Conservation (phyloP, 2,797 vertebrate genomes). For the Spondyliosoma cantharus region DNA sequence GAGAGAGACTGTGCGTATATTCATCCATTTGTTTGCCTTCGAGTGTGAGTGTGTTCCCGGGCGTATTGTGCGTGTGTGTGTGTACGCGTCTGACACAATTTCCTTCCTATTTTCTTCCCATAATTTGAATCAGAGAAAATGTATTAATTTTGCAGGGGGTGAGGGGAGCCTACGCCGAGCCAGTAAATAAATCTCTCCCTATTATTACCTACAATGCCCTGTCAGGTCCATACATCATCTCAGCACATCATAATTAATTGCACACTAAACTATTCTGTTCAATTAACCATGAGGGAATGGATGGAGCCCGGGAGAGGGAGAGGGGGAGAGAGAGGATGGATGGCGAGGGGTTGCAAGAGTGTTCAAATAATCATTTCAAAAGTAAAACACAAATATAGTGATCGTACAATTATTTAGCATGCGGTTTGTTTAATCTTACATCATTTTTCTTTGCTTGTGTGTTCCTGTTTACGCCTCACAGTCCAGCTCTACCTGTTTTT, state of each 20-base stretch:
- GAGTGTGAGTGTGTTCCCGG: conserved; percentile 60
- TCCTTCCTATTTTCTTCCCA: conserved; percentile 84
- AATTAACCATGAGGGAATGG: conserved; percentile 83
- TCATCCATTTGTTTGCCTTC: conserved; percentile 67
- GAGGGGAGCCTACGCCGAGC: conserved; percentile 74
- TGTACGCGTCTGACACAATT: conserved; percentile 82
- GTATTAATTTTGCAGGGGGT: conserved; percentile 83
- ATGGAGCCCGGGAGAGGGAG: conserved; percentile 36
- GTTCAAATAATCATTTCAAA: conserved; percentile 56
- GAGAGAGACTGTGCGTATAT: conserved; percentile 37
- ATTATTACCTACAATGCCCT: conserved; percentile 85
- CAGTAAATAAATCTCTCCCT: conserved; percentile 86
- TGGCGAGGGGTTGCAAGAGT: conserved; percentile 6
- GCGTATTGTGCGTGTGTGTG: conserved; percentile 58
- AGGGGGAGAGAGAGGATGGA: conserved; percentile 26
- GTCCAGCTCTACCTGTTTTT: conserved; percentile 21
- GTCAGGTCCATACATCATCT: conserved; percentile 86
- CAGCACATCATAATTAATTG: conserved; percentile 88
- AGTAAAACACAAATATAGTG: conserved; percentile 54
- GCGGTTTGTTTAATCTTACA: conserved; percentile 24
- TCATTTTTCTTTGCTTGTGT: conserved; percentile 27
- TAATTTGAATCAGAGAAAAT: conserved; percentile 87
- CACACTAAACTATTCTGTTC: conserved; percentile 86
- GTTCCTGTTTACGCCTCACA: conserved; percentile 15
- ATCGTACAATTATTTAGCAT: conserved; percentile 46